phyloP scores from a whole-genome alignment of 2,888 invertebrate genomes.

The Tromatobia lineatoria region DNA sequence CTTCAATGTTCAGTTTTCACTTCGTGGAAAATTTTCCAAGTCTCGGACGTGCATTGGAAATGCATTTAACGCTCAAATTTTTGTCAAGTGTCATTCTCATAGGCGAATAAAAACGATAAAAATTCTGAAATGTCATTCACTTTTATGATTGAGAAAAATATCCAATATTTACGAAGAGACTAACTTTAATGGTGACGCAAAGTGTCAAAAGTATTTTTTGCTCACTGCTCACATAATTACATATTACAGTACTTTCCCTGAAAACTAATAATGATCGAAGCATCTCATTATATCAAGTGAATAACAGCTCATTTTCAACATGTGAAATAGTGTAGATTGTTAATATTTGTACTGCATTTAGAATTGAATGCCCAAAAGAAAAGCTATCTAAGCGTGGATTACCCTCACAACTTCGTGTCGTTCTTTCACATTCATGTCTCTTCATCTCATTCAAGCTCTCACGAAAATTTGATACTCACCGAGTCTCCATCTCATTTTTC shows the following conservation, averaged over 20 bases:
- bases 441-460: conserved; percentile 11
- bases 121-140: too few species aligned
- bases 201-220: too few species aligned
- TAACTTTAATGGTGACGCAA: too few species aligned
- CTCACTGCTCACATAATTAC: too few species aligned
- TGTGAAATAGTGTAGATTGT: not conserved
- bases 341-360: not conserved
- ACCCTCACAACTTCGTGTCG: conserved; percentile 1
- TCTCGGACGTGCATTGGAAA: too few species aligned
- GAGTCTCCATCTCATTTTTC: not conserved
- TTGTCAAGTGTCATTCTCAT: too few species aligned
- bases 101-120: too few species aligned
- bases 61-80: too few species aligned
- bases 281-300: not conserved
- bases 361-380: not conserved
- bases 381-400: not conserved
- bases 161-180: too few species aligned
- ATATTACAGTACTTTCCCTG: too few species aligned
- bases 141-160: not conserved
- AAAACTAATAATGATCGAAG: not conserved
- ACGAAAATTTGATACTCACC: conserved; percentile 29
- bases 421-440: not conserved
- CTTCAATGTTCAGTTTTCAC: not conserved
- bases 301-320: not conserved
- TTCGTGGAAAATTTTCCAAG: too few species aligned